Evolutionary conservation across 2,113 vertebrate species (phyloP), one percentile per base, ranked within the genome.

Genomic region (Hyla sarda): DNA sequence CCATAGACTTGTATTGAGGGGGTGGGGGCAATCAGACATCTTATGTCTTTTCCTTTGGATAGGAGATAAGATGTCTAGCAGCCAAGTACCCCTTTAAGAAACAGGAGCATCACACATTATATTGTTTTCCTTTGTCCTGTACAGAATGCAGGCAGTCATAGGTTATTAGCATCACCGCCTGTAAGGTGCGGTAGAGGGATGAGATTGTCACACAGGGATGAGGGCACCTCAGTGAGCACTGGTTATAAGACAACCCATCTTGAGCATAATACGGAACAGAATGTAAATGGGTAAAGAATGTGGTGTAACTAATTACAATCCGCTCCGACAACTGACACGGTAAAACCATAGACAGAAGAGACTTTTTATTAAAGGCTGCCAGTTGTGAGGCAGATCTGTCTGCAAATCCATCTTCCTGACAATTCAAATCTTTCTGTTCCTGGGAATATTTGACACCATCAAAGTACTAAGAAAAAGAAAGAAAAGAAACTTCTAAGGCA

Each of bases 251-350:
- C 32, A 65, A 47, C 34, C 30, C 56, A 47, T 41, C 54, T 58
- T 0, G 23, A 25, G 13, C 56, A 10, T 81, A 81, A 81, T 47
- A 58, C 37, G 25, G 34, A 65, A 25, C 34, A 81, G 37, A 81
- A 62, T 81, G 56, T 62, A 81, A 81, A 28, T 62, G 34, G 25
- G 56, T 45, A 19, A 47, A 30, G 34, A 81, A 65, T 81, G 78
- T 62, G 41, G 56, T 81, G 56, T 81, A 81, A 81, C 78, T 81
- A 62, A 81, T 81, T 81, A 65, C 19, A 60, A 58, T 58, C 6
- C 28, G 12, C 52, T 37, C 78, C n/a, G 56, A 81, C 65, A 81
- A 62, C 78, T 65, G 78, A 81, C 34, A 62, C 1, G 13, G 41
- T 81, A 81, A 65, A 81, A 65, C 54, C 54, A 45, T 5, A 41